A percentile compares a stretch with the other conserved stretches of the same genome.
phyloP scores from a whole-genome alignment of 2,797 vertebrate species.

The Centropyge bicolor region DNA sequence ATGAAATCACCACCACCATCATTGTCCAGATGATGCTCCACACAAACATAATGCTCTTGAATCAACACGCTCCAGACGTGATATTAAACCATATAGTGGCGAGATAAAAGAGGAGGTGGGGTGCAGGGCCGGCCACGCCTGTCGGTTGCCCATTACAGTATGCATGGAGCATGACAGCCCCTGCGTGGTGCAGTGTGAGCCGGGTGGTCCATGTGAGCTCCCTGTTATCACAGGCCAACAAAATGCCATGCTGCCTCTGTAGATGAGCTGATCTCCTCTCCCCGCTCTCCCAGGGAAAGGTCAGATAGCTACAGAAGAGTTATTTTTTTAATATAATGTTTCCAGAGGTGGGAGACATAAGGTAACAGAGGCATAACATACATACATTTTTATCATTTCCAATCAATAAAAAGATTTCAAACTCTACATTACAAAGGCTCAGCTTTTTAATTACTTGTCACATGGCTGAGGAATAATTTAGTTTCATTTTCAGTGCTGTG shows the following conservation, averaged over 20 bases:
- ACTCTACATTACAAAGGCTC: not conserved
- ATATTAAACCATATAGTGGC: conserved; percentile 15
- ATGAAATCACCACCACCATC: no score
- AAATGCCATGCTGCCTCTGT: conserved; percentile 79
- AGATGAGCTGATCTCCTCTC: conserved; percentile 76
- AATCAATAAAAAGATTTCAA: conserved; percentile 27
- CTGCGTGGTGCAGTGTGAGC: conserved; percentile 38
- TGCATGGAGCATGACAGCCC: conserved; percentile 59
- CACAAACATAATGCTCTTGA: not conserved
- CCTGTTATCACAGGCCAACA: conserved; percentile 72
- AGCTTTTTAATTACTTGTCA: conserved; percentile 3
- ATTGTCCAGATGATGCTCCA: not conserved
- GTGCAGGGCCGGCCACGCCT: conserved; percentile 5
- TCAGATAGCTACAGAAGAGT: conserved; percentile 66
- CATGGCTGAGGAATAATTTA: not conserved
- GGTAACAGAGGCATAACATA: conserved; percentile 46
- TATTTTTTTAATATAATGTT: conserved; percentile 57
- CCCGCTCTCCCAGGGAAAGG: conserved; percentile 74
- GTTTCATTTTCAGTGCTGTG: not conserved
- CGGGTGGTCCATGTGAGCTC: conserved; percentile 56
- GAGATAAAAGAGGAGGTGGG: conserved; percentile 21
- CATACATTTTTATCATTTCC: conserved; percentile 26
- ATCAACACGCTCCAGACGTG: no score
- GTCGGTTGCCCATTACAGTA: conserved; percentile 43
- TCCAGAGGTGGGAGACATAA: conserved; percentile 45